Base-by-base conservation (phyloP, 2,888 invertebrate genomes). In the Agonum fuliginosum region DNA sequence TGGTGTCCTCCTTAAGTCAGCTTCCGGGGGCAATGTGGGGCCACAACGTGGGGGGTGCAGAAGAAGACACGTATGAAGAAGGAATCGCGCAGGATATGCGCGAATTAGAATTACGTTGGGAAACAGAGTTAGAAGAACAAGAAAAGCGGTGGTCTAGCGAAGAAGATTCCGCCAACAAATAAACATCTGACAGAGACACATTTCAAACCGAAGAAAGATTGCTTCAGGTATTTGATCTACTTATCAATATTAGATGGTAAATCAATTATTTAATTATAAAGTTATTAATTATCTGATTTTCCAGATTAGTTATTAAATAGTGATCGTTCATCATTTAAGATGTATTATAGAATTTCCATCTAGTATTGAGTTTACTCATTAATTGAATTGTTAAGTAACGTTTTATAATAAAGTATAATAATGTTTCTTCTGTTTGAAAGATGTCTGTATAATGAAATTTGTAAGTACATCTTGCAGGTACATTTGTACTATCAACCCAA, bases 81-180 rank as follows among this genome's bases (percentile, higher is more conserved):
- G 91, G 90, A 78, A 91, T 93, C 79, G 92, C 91, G 43, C 91
- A 92, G 81, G 91, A 92, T 81, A 92, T 92, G 89, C 87, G 90
- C 12, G 90, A 91, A 82, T 84, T 91, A 75, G 91, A 91, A 83
- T 86, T 91, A 81, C 88, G 91, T 79, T 89, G 92, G 87, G 91
- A 93, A 82, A 91, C 90, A 80, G 92, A 93, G 83, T 84, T 93
- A 67, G 91, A 92, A 83, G 90, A 91, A 82, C 89, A 90, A 79
- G 90, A 91, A 81, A 89, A 90, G 80, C 87, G 89, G 76, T 91
- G 91, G 90, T 90, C 90, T 77, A 90, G 88, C 80, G 90, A 91
- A 81, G 90, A 90, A 80, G 90, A 89, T 80, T 84, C 86, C 65
- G 81, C 81, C 46, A 86, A 86, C 82, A 86, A 86, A 81, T 83